Evolutionary conservation across 2,888 invertebrate genomes (phyloP).

Genomic region (Tineola bisselliella): DNA sequence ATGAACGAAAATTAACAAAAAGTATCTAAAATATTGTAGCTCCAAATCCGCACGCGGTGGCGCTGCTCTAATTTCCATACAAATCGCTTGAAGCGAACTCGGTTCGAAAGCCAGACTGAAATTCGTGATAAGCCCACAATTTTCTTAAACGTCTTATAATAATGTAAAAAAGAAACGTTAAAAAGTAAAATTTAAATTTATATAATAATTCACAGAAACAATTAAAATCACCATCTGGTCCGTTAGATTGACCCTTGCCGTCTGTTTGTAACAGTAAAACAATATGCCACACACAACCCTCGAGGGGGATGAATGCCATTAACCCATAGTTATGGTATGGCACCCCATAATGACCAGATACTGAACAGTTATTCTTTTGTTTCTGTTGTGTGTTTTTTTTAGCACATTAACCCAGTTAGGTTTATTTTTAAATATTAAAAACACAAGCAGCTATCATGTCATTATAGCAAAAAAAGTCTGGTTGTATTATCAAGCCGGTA

Average conservation of each 20-base stretch:
- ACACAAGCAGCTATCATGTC: too few species aligned
- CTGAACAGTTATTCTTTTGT: background rate
- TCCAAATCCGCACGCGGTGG: too few species aligned
- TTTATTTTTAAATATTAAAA: background rate
- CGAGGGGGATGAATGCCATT: background rate
- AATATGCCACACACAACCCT: conserved; percentile 6
- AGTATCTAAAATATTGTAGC: too few species aligned
- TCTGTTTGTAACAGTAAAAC: conserved; percentile 10
- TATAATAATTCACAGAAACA: background rate
- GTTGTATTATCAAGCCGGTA: too few species aligned
- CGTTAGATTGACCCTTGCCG: background rate
- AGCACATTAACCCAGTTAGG: background rate
- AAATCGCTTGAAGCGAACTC: too few species aligned
- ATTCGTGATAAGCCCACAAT: too few species aligned
- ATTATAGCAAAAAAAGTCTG: too few species aligned
- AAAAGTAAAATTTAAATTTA: background rate
- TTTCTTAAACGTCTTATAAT: too few species aligned
- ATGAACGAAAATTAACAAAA: too few species aligned
- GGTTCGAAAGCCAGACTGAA: too few species aligned
- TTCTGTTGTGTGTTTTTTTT: background rate
- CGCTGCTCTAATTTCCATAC: too few species aligned
- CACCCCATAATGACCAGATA: conserved; percentile 1
- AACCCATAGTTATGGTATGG: background rate
- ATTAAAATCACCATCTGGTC: background rate
- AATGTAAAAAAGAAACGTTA: too few species aligned